These are phyloP conservation scores for Protonemura montana DNA, from an alignment of 2,888 invertebrate genomes.

Conservation along the genomic window DNA sequence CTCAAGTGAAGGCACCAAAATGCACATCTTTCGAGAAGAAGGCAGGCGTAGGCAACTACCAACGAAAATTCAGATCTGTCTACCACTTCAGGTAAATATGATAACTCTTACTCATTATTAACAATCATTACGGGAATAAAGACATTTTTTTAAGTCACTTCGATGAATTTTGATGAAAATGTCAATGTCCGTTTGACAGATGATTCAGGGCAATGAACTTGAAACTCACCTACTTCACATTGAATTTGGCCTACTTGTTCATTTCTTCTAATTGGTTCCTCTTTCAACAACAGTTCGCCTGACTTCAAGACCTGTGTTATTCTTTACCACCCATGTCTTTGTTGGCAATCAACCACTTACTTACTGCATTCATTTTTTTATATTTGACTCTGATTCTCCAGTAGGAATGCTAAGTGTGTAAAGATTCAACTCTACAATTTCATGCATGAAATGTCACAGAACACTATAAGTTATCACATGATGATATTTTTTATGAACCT, in stretches of 20 bases:
- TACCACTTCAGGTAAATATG: slow-evolving; percentile 66
- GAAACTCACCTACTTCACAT: slow-evolving; percentile 34
- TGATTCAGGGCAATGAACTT: slow-evolving; percentile 35
- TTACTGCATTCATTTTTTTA: no score
- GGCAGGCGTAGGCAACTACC: slow-evolving; percentile 70
- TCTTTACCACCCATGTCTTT: neutral
- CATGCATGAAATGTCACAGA: no score
- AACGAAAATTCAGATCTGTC: slow-evolving; percentile 70
- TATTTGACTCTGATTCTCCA: no score
- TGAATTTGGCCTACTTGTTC: slow-evolving; percentile 25
- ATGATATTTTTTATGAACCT: no score
- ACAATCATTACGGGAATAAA: neutral
- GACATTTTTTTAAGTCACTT: neutral
- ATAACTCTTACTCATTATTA: neutral
- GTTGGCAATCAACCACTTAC: no score
- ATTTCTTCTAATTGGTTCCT: slow-evolving; percentile 9
- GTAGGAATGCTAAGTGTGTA: no score
- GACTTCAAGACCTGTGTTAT: neutral
- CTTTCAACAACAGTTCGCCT: neutral
- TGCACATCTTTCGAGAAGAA: slow-evolving; percentile 72
- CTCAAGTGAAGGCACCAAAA: slow-evolving; percentile 70
- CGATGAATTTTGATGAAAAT: neutral
- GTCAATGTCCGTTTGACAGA: slow-evolving; percentile 15
- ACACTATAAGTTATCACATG: no score
- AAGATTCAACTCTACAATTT: no score